These are phyloP conservation scores for Amiota mariae DNA, from an alignment of 2,888 invertebrate species.

Conservation along the genomic window DNA sequence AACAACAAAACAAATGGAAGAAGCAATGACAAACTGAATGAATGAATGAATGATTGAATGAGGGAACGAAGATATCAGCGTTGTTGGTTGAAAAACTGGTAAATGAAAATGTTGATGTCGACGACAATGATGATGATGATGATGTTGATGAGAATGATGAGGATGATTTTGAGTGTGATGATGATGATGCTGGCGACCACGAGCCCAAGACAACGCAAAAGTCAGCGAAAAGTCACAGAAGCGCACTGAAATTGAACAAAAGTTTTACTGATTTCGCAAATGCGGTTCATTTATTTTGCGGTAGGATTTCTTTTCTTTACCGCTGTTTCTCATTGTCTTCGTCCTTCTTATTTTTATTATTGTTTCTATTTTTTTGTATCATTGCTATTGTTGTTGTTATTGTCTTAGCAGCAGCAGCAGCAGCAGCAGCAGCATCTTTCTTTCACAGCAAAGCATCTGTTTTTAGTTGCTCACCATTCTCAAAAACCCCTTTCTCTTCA, in stretches of 20 bases:
- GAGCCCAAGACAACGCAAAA: constrained; percentile 9
- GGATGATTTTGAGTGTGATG: not conserved
- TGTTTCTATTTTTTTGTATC: not conserved
- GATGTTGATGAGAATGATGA: not conserved
- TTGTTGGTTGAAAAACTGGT: too few species aligned
- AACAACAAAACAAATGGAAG: too few species aligned
- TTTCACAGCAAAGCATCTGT: not conserved
- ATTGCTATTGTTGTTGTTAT: not conserved
- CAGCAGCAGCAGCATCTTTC: not conserved
- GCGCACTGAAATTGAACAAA: constrained; percentile 56
- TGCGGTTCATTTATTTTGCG: constrained; percentile 65
- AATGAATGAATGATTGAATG: too few species aligned
- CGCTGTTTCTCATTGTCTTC: constrained; percentile 44
- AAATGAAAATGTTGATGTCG: too few species aligned
- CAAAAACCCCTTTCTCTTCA: not conserved
- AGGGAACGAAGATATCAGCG: too few species aligned
- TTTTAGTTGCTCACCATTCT: not conserved
- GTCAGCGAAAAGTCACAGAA: constrained; percentile 27
- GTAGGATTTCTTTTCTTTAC: constrained; percentile 51
- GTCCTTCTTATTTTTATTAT: not conserved
- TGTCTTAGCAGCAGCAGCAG: not conserved
- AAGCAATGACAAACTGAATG: too few species aligned
- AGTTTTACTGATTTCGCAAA: constrained; percentile 68
- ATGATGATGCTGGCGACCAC: not conserved
- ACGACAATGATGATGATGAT: not conserved